These are phyloP conservation scores for Dicycla oo DNA, from an alignment of 2,888 invertebrate genomes.

Conservation along the genomic window DNA sequence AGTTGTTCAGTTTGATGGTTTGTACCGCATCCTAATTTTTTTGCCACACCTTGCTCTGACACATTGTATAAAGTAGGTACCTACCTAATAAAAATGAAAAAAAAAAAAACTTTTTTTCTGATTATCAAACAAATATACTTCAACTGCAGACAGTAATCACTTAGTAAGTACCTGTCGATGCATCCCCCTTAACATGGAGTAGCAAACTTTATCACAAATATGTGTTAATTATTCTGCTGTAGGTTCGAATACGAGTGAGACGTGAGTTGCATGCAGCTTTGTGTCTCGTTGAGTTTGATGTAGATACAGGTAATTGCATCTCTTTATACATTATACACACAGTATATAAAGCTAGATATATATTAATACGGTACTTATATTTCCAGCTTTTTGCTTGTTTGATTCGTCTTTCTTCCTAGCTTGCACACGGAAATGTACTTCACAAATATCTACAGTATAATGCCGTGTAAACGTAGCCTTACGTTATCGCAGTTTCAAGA, in stretches of 20 bases:
- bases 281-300: slow-evolving; percentile 11
- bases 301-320: slow-evolving; percentile 7
- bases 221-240: slow-evolving; percentile 55
- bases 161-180: slow-evolving; percentile 9
- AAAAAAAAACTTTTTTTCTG: neutral
- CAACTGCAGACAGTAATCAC: slow-evolving; percentile 22
- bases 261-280: slow-evolving; percentile 40
- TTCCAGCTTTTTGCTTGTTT: neutral
- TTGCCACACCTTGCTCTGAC: no score
- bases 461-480: neutral
- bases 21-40: no score
- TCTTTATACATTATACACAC: no score
- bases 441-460: neutral
- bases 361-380: no score
- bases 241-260: slow-evolving; percentile 42
- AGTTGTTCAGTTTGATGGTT: no score
- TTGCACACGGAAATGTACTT: neutral
- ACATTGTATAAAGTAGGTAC: neutral
- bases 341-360: no score
- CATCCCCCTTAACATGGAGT: neutral
- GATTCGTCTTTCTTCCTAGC: neutral
- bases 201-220: slow-evolving; percentile 34
- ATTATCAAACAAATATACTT: neutral
- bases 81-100: neutral
- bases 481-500: no score